A percentile compares a stretch with the other conserved stretches of the same genome.
phyloP scores from a whole-genome alignment of 2,888 invertebrate genomes.

The Pterobdella sp. region DNA sequence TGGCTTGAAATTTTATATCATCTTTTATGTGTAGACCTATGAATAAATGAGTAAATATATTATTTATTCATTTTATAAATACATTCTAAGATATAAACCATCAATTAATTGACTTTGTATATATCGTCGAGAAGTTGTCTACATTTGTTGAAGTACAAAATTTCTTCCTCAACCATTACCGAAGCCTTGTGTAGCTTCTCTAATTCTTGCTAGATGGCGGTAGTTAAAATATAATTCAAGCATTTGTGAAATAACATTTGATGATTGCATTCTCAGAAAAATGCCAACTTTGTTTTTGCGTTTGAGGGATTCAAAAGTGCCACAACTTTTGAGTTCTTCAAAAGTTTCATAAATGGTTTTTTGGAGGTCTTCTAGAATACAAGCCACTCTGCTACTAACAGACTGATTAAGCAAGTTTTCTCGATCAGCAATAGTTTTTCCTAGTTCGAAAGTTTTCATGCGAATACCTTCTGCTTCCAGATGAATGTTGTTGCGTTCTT shows the following conservation, averaged over 20 bases:
- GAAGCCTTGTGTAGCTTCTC: not conserved
- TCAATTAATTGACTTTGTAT: not conserved
- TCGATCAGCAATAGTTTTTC: conserved; percentile 14
- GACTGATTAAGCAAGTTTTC: conserved; percentile 22
- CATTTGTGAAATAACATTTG: no score
- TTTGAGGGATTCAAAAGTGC: conserved; percentile 23
- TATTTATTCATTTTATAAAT: no score
- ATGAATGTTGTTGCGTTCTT: not conserved
- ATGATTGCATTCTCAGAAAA: no score
- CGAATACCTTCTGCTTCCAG: conserved; percentile 23
- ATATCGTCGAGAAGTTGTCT: not conserved
- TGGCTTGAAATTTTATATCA: no score
- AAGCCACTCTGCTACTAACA: not conserved
- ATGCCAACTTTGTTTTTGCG: conserved; percentile 3
- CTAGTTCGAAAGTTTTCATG: conserved; percentile 23
- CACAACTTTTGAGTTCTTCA: conserved; percentile 8
- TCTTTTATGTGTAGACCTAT: no score
- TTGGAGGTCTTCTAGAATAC: conserved; percentile 5
- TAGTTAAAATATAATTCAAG: no score
- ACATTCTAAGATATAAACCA: not conserved
- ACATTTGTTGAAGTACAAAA: conserved; percentile 8
- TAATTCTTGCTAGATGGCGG: no score
- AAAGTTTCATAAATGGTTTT: not conserved
- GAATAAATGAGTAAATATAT: no score
- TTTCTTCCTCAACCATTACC: conserved; percentile 2